Evolutionary conservation across 2,888 invertebrate species (phyloP), one percentile per base, ranked within the genome.

Genomic region (Cheiracanthium punctorium): DNA sequence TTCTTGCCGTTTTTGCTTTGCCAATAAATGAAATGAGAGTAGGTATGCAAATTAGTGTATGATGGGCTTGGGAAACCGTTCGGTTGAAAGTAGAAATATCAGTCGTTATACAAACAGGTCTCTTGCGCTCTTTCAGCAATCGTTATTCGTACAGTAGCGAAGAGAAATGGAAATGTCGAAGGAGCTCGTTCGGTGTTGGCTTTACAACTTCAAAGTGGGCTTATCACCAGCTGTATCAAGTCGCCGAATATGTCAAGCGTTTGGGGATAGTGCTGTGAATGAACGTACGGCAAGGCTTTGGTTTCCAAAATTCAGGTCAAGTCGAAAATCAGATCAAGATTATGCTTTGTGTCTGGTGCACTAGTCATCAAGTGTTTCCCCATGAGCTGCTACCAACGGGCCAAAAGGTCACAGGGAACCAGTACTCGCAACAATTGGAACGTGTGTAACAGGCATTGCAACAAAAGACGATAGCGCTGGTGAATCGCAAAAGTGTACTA

Each of bases 401-500:
- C 20, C 5, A 58, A 58, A 58, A n/a, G 24, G 1, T 58, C 58
- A 58, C 58, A n/a, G 58, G n/a, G 0, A 20, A 24, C 30, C 1
- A 29, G 1, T 30, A 1, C 67, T 67, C 17, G 29, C 29, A 67
- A 30, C 37, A 10, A 30, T 29, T 67, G 32, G 17, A 67, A 67
- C 29, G 17, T 30, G 67, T 67, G 67, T 30, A 29, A 30, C 67
- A 67, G 8, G 12, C 32, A 29, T 67, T 30, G 20, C 69, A 58
- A 20, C 8, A 72, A 24, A 88, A 73, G 43, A 14, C 64, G 4
- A 75, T 72, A 5, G 64, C 32, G 1, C 41, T 37, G 8, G 67
- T 67, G 29, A 67, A 30, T 30, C 72, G 80, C 14, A 48, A 43
- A 20, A 69, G 67, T 1, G 72, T 86, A 0, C 32, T 87, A 4